Conservation (phyloP, 2,888 invertebrate genomes). For the Trilocha varians region DNA sequence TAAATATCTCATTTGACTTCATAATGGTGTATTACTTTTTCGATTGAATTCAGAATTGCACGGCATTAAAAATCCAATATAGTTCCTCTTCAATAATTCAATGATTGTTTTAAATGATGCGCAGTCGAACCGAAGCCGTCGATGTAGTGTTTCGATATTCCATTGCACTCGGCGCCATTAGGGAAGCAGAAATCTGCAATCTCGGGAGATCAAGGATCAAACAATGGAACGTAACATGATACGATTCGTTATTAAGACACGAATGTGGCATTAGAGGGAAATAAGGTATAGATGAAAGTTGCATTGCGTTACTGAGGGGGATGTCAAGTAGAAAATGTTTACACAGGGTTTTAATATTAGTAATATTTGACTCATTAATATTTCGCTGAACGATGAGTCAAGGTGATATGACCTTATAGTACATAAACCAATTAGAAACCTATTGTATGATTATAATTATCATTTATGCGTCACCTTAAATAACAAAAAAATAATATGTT, state of each 20-base stretch:
- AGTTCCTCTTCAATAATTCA: constrained; percentile 33
- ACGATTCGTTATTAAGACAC: constrained; percentile 64
- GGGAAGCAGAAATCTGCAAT: constrained; percentile 47
- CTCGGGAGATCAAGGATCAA: constrained; percentile 62
- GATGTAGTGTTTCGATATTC: constrained; percentile 46
- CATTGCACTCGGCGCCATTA: constrained; percentile 48
- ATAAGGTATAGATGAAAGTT: constrained; percentile 45
- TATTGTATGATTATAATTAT: too few species aligned
- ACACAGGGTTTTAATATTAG: constrained; percentile 61
- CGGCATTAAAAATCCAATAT: constrained; percentile 31
- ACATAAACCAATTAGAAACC: constrained; percentile 23
- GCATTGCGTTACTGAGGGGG: constrained; percentile 24
- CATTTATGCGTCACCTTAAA: too few species aligned
- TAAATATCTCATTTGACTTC: constrained; percentile 54
- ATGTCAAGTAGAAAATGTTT: constrained; percentile 58
- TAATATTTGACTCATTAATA: constrained; percentile 72
- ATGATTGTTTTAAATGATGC: constrained; percentile 44
- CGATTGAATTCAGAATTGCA: constrained; percentile 27
- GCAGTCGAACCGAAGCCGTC: constrained; percentile 32
- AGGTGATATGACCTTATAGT: constrained; percentile 64
- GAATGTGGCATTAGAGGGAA: constrained; percentile 64
- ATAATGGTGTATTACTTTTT: constrained; percentile 44
- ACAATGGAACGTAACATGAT: constrained; percentile 61
- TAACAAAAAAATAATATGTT: too few species aligned
- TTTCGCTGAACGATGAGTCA: constrained; percentile 65